A percentile compares a stretch with the other conserved stretches of the same genome.
phyloP scores from a whole-genome alignment of 2,888 invertebrate genomes.

The Agrotis segetum region DNA sequence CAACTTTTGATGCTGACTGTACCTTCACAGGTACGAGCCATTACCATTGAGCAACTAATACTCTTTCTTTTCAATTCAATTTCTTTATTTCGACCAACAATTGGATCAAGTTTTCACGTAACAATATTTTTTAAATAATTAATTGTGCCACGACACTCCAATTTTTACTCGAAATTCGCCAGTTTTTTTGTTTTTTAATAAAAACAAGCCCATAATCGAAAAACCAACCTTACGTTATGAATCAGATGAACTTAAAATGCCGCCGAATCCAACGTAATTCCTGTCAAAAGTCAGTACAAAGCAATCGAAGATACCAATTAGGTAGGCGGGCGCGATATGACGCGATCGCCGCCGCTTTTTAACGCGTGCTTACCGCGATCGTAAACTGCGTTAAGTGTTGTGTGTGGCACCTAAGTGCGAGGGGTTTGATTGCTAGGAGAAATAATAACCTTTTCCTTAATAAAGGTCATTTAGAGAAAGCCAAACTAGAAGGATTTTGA shows the following conservation, averaged over 20 bases:
- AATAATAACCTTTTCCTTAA: neutral
- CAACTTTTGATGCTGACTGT: no score
- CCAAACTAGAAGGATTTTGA: no score
- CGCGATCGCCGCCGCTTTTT: constrained; percentile 71
- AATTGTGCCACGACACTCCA: neutral
- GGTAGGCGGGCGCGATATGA: constrained; percentile 61
- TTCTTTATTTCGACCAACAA: no score
- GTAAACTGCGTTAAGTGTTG: constrained; percentile 65
- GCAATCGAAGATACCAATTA: constrained; percentile 82
- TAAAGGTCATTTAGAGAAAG: no score
- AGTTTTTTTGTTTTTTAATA: no score
- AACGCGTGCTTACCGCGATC: constrained; percentile 79
- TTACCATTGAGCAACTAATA: no score
- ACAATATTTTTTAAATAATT: no score
- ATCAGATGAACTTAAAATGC: constrained; percentile 16
- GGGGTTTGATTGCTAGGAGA: neutral
- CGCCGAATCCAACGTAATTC: constrained; percentile 17
- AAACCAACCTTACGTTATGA: constrained; percentile 14
- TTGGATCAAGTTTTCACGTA: no score
- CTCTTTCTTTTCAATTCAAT: no score
- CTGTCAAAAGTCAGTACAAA: constrained; percentile 57
- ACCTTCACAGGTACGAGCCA: no score
- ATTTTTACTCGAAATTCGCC: no score
- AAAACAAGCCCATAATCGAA: neutral
- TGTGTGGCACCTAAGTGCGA: constrained; percentile 38